Base-by-base conservation (phyloP, 2,888 invertebrate species). In the Rhodophaea formosa region DNA sequence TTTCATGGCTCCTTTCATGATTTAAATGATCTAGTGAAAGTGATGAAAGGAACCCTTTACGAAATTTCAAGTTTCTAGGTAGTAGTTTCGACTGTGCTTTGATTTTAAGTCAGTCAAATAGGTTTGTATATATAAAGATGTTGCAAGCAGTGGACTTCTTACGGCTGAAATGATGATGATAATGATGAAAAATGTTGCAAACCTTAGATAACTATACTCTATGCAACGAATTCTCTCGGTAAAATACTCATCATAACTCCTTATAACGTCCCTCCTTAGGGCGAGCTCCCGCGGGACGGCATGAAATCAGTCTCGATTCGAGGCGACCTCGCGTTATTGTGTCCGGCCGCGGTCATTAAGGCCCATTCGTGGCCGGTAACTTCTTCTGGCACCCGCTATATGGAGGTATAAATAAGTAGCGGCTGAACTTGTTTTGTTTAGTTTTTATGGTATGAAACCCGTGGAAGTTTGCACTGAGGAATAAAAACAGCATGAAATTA, bases 331-430 rank as follows among this genome's bases (percentile, higher is more conserved):
- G 74, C 67, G 74, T 82, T 80, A 80, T 79, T 79, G 81, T 79
- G 75, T 70, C 77, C 78, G 74, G 71, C 68, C 71, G 67, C 66
- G 74, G 79, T 87, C 88, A 86, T 88, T 89, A 88, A 70, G 79
- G 76, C 64, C 80, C 79, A 86, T 87, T 88, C 80, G 82, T 67
- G 78, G 77, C 60, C 58, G 62, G 65, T 71, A 79, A 82, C 79
- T 81, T 79, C 77, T 79, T 75, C 71, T 72, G 72, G 63, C 67
- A 62, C 68, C 66, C 63, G 59, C 64, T 59, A 63, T 69, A 63
- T 66, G 65, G 61, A 53, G 39, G 17, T 35, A 16, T 51, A 51
- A 51, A 51, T 51, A 23, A 30, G 44, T 44, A 44, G 53, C 44
- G 16, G 44, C 12, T 54, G n/a, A 8, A 12, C 15, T 54, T 45